A percentile compares a stretch with the other conserved stretches of the same genome.
Conservation (phyloP, 2,888 invertebrate genomes). For the Parochlus steinenii region DNA sequence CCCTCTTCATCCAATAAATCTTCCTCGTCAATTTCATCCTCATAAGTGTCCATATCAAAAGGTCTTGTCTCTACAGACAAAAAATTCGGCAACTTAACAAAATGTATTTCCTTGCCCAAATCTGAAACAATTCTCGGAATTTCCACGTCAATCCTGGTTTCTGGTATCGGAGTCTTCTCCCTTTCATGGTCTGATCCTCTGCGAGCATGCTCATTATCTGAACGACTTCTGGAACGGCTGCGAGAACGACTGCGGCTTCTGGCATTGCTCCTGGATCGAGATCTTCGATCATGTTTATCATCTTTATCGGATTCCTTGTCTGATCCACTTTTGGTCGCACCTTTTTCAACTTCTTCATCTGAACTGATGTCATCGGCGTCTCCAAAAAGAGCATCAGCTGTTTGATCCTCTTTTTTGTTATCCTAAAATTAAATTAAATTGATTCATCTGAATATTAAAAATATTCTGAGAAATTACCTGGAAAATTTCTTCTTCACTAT, state of each 20-base stretch:
- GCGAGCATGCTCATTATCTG: constrained; percentile 16
- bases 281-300: constrained; percentile 22
- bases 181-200: constrained; percentile 53
- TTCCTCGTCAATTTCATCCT: constrained; percentile 98
- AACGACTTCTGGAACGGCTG: constrained; percentile 18
- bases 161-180: constrained; percentile 68
- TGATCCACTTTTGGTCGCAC: constrained; percentile 21
- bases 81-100: constrained; percentile 95
- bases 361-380: constrained; percentile 87
- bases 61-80: constrained; percentile 94
- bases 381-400: constrained; percentile 76
- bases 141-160: constrained; percentile 91
- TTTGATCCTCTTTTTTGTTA: constrained; percentile 22
- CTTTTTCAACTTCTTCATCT: constrained; percentile 62
- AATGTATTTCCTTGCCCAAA: constrained; percentile 81
- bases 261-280: constrained; percentile 11
- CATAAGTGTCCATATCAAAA: constrained; percentile 86
- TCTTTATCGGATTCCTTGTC: constrained; percentile 21
- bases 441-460: constrained; percentile 2
- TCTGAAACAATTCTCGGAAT: constrained; percentile 91
- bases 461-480: constrained; percentile 26
- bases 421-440: constrained; percentile 17
- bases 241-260: constrained; percentile 18
- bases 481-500: constrained; percentile 47
- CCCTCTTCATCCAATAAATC: constrained; percentile 97